Percentiles rank a stretch among this genome's conserved stretches.
Evolutionary conservation across 1,140 invertebrate species (phyloP).

Genomic region (Asbolus verrucosus): DNA sequence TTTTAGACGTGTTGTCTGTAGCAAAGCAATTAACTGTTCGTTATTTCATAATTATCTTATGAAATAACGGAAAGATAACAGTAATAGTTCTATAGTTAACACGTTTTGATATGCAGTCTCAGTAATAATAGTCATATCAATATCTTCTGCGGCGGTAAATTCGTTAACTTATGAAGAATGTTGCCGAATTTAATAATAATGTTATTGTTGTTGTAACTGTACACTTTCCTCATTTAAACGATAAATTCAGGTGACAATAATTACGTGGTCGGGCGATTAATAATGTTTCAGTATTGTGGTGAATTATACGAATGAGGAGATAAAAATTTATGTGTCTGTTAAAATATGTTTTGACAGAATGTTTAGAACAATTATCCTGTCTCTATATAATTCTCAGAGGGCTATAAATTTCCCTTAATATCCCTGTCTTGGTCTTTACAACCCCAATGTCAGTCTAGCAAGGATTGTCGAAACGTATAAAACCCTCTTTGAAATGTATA

Average conservation of each 20-base stretch:
- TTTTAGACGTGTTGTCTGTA: neutral
- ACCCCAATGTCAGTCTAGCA: slow-evolving; percentile 1
- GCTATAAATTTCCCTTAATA: slow-evolving; percentile 33
- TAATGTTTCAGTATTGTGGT: neutral
- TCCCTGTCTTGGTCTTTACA: slow-evolving; percentile 32
- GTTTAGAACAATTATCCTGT: slow-evolving; percentile 40
- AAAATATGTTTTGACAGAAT: slow-evolving; percentile 39
- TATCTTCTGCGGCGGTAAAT: too few relatives aligned
- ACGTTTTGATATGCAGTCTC: slow-evolving; percentile 9
- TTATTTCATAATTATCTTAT: slow-evolving; percentile 37
- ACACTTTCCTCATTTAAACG: too few relatives aligned
- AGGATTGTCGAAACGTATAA: slow-evolving; percentile 28
- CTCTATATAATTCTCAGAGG: slow-evolving; percentile 17
- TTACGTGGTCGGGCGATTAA: too few relatives aligned
- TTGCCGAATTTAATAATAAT: slow-evolving; percentile 9
- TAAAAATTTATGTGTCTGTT: slow-evolving; percentile 19
- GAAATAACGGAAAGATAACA: slow-evolving; percentile 42
- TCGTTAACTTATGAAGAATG: too few relatives aligned
- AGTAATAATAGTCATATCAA: too few relatives aligned
- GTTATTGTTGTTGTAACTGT: too few relatives aligned
- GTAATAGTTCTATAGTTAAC: slow-evolving; percentile 22
- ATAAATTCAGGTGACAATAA: too few relatives aligned
- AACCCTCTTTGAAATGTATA: slow-evolving; percentile 7
- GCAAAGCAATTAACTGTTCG: slow-evolving; percentile 18
- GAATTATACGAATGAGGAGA: neutral